phyloP scores from a whole-genome alignment of 2,797 vertebrate genomes.

The Lacerta agilis region DNA sequence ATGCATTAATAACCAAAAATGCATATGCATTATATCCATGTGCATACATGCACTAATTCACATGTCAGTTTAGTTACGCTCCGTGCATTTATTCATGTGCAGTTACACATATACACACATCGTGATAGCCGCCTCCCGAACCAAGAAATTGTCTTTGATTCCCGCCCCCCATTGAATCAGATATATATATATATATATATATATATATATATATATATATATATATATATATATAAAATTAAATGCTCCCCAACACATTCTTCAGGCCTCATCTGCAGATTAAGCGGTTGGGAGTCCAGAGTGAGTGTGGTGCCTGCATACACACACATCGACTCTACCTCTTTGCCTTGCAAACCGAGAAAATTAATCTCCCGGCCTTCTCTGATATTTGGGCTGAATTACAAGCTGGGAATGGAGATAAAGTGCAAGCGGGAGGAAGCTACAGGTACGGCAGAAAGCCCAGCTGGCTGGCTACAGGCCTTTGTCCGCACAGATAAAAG shows the following conservation, averaged over 20 bases:
- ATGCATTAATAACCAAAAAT: background rate
- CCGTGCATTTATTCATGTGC: background rate
- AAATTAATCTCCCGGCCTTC: conserved; percentile 84
- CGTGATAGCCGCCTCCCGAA: background rate
- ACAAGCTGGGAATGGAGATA: conserved; percentile 85
- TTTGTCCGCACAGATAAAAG: conserved; percentile 77
- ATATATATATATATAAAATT: conserved; percentile 1
- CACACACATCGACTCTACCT: background rate
- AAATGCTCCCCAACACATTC: conserved; percentile 44
- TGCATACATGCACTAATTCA: background rate
- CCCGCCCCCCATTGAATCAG: background rate
- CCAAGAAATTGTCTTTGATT: conserved; percentile 40
- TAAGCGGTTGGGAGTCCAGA: conserved; percentile 78
- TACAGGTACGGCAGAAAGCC: conserved; percentile 65
- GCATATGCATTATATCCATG: background rate
- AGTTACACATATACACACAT: background rate
- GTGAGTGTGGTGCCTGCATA: conserved; percentile 34
- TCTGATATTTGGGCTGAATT: conserved; percentile 83
- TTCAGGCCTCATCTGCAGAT: conserved; percentile 67
- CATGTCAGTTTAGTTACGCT: no score
- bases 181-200: background rate
- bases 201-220: background rate
- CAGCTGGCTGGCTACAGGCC: conserved; percentile 69
- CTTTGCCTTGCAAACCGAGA: conserved; percentile 81
- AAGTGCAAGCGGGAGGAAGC: conserved; percentile 66